phyloP scores from a whole-genome alignment of 1,140 invertebrate genomes.

The Lordiphosa mommai region DNA sequence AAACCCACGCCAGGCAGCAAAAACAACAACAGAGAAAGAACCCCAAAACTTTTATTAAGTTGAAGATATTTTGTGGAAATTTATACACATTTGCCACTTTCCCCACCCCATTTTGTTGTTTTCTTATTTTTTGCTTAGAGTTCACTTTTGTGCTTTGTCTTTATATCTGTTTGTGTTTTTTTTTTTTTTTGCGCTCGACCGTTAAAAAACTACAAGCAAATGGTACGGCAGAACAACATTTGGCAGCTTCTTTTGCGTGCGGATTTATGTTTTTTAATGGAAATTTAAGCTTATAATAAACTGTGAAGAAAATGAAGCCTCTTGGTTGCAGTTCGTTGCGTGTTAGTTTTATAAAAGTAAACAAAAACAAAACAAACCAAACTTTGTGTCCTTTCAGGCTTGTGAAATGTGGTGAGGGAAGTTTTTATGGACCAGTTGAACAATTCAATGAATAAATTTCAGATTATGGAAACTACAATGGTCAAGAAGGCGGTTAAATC shows the following conservation, averaged over 20 bases:
- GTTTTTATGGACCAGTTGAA: too few species aligned
- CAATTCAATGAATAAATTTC: too few species aligned
- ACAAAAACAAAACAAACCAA: slow-evolving; percentile 6
- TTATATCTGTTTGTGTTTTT: slow-evolving; percentile 16
- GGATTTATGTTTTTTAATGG: slow-evolving; percentile 76
- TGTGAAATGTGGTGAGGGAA: too few species aligned
- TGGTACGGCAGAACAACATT: slow-evolving; percentile 47
- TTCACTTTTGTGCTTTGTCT: slow-evolving; percentile 19
- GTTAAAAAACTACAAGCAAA: slow-evolving; percentile 65
- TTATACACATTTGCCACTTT: slow-evolving; percentile 73
- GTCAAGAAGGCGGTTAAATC: too few species aligned
- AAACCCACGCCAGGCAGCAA: slow-evolving; percentile 29
- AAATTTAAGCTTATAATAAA: slow-evolving; percentile 76
- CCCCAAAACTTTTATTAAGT: slow-evolving; percentile 74
- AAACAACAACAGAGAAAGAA: slow-evolving; percentile 41
- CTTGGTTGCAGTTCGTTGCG: slow-evolving; percentile 47
- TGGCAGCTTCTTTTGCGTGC: slow-evolving; percentile 21
- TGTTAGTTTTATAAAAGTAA: slow-evolving; percentile 48
- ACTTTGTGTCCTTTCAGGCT: too few species aligned
- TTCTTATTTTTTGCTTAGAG: slow-evolving; percentile 12
- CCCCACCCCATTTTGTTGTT: neutral
- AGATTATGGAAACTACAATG: too few species aligned
- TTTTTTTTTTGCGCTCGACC: slow-evolving; percentile 42
- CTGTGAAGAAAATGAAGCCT: slow-evolving; percentile 68
- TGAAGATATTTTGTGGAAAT: slow-evolving; percentile 78